Conservation (phyloP, 2,888 invertebrate species). For the Tromatobia lineatoria region DNA sequence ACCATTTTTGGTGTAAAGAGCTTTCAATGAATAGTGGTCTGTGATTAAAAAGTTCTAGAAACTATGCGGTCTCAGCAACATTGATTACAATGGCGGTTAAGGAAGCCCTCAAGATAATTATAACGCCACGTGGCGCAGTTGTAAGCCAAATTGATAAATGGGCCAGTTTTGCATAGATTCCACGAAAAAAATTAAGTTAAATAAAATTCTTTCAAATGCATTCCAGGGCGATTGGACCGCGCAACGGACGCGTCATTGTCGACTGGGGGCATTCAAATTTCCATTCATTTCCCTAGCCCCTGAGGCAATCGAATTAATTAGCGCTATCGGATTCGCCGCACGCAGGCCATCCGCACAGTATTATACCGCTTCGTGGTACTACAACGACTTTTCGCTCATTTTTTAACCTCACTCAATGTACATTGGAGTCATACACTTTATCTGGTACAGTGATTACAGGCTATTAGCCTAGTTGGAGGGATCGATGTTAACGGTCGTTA, state of each 20-base stretch:
- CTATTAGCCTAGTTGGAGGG: slow-evolving; percentile 53
- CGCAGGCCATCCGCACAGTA: slow-evolving; percentile 25
- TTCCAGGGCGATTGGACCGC: slow-evolving; percentile 21
- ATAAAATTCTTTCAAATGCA: too few species aligned
- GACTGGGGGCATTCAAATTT: slow-evolving; percentile 18
- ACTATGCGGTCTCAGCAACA: neutral
- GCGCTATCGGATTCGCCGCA: slow-evolving; percentile 51
- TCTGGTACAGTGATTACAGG: neutral
- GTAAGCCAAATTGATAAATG: slow-evolving; percentile 44
- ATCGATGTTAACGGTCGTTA: slow-evolving; percentile 49
- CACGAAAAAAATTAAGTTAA: slow-evolving; percentile 6
- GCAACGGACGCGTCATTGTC: slow-evolving; percentile 38
- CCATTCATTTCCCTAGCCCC: slow-evolving; percentile 34
- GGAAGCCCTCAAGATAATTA: slow-evolving; percentile 18
- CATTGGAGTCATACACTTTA: slow-evolving; percentile 32
- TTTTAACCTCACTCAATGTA: slow-evolving; percentile 38
- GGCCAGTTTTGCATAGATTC: slow-evolving; percentile 6
- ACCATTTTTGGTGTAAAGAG: neutral
- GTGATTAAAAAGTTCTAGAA: slow-evolving; percentile 35
- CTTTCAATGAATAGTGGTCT: neutral
- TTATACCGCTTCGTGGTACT: slow-evolving; percentile 21
- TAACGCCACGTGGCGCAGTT: slow-evolving; percentile 2
- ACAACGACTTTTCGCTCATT: slow-evolving; percentile 31
- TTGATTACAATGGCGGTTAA: slow-evolving; percentile 23
- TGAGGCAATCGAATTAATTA: slow-evolving; percentile 64